A percentile compares a stretch with the other conserved stretches of the same genome.
Conservation (phyloP, 2,888 invertebrate species). For the Nematopogon swammerdamellus region DNA sequence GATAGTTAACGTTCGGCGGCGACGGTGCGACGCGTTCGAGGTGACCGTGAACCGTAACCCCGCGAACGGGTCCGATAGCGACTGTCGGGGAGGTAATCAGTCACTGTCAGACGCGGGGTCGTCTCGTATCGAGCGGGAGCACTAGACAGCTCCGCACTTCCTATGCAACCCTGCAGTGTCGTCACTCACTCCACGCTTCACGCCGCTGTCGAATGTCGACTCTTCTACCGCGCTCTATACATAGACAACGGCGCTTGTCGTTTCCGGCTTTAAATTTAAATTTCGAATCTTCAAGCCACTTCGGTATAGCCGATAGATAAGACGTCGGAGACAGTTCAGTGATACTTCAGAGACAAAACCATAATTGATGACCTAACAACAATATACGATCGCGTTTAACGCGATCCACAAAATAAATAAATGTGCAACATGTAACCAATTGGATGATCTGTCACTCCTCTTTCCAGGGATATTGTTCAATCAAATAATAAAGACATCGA, state of each 20-base stretch:
- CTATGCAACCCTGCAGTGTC: slow-evolving; percentile 7
- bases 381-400: too few species aligned
- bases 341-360: too few species aligned
- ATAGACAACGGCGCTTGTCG: neutral
- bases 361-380: too few species aligned
- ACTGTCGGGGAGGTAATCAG: slow-evolving; percentile 27
- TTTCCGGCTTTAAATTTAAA: neutral
- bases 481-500: neutral
- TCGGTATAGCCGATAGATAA: too few species aligned
- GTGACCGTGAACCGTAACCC: slow-evolving; percentile 4
- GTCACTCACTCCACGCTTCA: slow-evolving; percentile 10
- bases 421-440: neutral
- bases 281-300: neutral
- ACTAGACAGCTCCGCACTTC: slow-evolving; percentile 28
- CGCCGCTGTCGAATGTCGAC: slow-evolving; percentile 9
- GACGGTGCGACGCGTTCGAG: neutral
- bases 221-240: neutral
- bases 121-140: slow-evolving; percentile 14
- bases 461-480: neutral
- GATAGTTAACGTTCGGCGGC: neutral
- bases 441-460: neutral
- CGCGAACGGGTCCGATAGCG: slow-evolving; percentile 3
- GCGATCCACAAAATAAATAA: too few species aligned
- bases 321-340: too few species aligned
- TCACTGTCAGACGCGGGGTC: slow-evolving; percentile 31